phyloP scores from a whole-genome alignment of 2,113 vertebrate genomes.

The Guaruba guarouba region DNA sequence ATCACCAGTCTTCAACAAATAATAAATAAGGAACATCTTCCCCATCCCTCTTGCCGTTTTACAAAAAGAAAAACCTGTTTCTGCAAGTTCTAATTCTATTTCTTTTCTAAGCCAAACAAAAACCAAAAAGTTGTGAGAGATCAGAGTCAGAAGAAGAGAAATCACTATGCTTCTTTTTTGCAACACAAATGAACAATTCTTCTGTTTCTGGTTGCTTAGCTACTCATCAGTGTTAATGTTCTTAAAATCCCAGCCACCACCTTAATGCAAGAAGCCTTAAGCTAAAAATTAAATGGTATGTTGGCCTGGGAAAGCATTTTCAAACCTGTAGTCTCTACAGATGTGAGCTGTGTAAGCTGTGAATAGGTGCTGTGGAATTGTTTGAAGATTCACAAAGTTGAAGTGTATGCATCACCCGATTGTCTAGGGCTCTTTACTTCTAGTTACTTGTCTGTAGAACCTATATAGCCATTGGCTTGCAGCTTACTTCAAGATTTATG shows the following conservation, averaged over 20 bases:
- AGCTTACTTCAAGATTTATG: not conserved
- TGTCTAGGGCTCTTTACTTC: not conserved
- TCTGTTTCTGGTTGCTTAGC: conserved; percentile 1
- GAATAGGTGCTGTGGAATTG: not conserved
- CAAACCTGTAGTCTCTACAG: not conserved
- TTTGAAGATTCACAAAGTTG: not conserved
- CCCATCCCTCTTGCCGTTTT: not conserved
- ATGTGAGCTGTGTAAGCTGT: not conserved
- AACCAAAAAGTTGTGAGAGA: not conserved
- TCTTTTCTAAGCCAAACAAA: not conserved
- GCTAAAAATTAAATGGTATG: not conserved
- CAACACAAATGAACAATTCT: not conserved
- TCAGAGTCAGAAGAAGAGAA: not conserved
- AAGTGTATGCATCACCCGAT: not conserved
- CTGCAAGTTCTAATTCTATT: conserved; percentile 19
- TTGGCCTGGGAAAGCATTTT: not conserved
- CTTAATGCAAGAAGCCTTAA: not conserved
- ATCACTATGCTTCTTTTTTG: conserved; percentile 12
- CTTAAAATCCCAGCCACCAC: not conserved
- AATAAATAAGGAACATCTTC: not conserved
- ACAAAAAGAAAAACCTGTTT: not conserved
- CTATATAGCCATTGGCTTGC: not conserved
- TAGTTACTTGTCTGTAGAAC: not conserved
- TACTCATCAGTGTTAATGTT: not conserved
- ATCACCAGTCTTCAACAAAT: not conserved